Evolutionary conservation across 1,140 invertebrate genomes (phyloP).

Genomic region (Caenorhabditis elegans): WBcel235 BX284606.5:12268001-12268500

Average conservation of each 20-base stretch:
- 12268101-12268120: no score
- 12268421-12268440: conserved; percentile 64
- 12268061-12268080: conserved; percentile 63
- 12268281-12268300: no score
- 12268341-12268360: conserved; percentile 60
- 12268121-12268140: no score
- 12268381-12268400: conserved; percentile 56
- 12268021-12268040: conserved; percentile 63
- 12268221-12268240: no score
- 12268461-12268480: no score
- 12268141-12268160: no score
- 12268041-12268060: conserved; percentile 61
- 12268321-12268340: conserved; percentile 62
- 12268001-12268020: conserved; percentile 51
- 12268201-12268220: no score
- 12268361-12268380: conserved; percentile 14
- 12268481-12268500: not conserved
- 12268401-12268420: conserved; percentile 64
- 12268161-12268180: no score
- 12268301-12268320: no score
- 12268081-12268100: conserved; percentile 59
- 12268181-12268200: no score
- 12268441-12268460: not conserved
- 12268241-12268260: no score
- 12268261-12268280: no score